Evolutionary conservation across 2,113 vertebrate genomes (phyloP).

Genomic region (Heliornis fulica): DNA sequence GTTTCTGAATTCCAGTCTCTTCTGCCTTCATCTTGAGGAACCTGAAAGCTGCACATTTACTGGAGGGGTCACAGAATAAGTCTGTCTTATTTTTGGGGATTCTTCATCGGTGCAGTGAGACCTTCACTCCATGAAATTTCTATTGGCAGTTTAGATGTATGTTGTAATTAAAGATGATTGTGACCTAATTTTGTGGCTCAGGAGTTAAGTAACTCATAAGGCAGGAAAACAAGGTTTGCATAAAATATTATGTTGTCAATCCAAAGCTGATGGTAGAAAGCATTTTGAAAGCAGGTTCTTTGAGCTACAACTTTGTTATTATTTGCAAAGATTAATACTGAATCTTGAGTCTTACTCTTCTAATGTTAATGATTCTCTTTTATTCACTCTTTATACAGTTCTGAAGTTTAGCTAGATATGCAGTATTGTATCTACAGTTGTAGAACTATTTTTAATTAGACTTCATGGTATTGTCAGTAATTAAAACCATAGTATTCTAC

Average conservation of each 20-base stretch:
- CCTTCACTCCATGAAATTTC: slow-evolving; percentile 31
- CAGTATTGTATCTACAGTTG: neutral
- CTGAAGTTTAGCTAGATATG: neutral
- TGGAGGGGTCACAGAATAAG: neutral
- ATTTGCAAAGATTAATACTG: slow-evolving; percentile 30
- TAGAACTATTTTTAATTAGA: slow-evolving; percentile 5
- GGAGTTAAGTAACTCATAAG: slow-evolving; percentile 60
- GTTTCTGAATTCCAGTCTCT: neutral
- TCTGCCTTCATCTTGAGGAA: neutral
- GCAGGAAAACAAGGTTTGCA: slow-evolving; percentile 65
- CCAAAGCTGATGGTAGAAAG: slow-evolving; percentile 47
- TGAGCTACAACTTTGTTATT: neutral
- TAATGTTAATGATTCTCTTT: slow-evolving; percentile 4
- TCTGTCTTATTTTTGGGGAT: neutral
- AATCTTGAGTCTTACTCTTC: neutral
- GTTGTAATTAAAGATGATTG: slow-evolving; percentile 65
- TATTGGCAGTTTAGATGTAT: slow-evolving; percentile 60
- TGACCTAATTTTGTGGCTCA: slow-evolving; percentile 64
- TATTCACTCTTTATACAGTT: neutral
- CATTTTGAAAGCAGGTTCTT: slow-evolving; percentile 21
- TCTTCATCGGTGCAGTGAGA: neutral
- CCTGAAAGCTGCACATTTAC: neutral
- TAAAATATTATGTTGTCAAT: slow-evolving; percentile 50
- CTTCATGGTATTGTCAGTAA: neutral
- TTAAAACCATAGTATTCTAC: neutral